Conservation (phyloP, 2,797 vertebrate genomes). For the Cyprinella venusta region DNA sequence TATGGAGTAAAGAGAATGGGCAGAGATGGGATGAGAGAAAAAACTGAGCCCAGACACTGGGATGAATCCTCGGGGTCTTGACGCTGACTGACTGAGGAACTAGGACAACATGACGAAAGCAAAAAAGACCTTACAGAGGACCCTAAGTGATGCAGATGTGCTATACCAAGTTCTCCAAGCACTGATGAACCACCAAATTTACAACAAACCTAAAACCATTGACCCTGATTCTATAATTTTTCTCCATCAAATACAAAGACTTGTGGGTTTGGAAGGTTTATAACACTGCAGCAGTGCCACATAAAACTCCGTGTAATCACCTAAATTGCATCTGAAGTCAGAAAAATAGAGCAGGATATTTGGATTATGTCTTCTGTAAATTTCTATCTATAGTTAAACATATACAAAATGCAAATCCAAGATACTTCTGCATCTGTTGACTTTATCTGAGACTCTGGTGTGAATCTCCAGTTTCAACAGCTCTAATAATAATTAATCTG, state of each 20-base stretch:
- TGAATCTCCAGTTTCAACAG: too few species aligned
- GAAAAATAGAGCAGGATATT: too few species aligned
- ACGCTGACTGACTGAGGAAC: slow-evolving; percentile 38
- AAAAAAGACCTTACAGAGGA: slow-evolving; percentile 14
- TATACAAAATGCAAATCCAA: too few species aligned
- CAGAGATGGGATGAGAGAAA: slow-evolving; percentile 14
- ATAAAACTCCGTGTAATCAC: too few species aligned
- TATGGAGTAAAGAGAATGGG: background rate
- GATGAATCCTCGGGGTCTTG: slow-evolving; percentile 43
- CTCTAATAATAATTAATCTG: too few species aligned
- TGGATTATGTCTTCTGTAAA: too few species aligned
- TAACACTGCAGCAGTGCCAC: background rate
- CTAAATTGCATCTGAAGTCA: too few species aligned
- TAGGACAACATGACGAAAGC: slow-evolving; percentile 48
- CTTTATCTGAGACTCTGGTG: too few species aligned
- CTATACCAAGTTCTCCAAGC: background rate
- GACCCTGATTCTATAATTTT: background rate
- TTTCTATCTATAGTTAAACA: too few species aligned
- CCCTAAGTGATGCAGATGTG: background rate
- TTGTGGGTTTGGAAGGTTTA: background rate
- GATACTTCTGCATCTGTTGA: too few species aligned
- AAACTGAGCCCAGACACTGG: slow-evolving; percentile 40
- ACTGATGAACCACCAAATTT: background rate
- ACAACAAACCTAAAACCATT: background rate
- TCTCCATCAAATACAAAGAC: background rate